Base-by-base conservation (phyloP, 2,797 vertebrate genomes). In the Buceros bicornis region DNA sequence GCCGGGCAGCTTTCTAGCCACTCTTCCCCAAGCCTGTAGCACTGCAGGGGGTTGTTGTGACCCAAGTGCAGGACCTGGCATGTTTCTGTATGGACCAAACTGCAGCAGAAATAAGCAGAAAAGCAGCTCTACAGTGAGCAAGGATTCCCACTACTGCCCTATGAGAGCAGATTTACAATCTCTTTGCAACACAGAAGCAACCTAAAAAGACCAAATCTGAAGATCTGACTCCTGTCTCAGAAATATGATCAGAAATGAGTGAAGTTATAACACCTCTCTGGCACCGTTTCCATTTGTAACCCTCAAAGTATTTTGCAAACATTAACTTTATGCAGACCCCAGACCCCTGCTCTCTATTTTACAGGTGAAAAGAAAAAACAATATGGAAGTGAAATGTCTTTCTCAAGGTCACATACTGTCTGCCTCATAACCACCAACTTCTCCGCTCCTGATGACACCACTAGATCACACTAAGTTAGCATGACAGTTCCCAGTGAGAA, bases 321-420 rank as follows among this genome's bases (percentile, higher is more conserved):
- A 31, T 37, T 51, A 60, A 73, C 51, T 71, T 80, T 42, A n/a
- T 65, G 47, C 67, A 89, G 45, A 54, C 17, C n/a, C 56, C 53
- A 57, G 60, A 35, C 17, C 8, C 8, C 42, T 53, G 16, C 28
- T 91, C 28, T 76, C 29, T 81, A 4, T 82, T 95, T 90, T 61
- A 71, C 25, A 91, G 56, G 21, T 86, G 31, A 12, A 94, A 89
- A 87, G 37, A 94, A 89, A 87, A 89, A 57, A 54, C 18, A 84
- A 70, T 16, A 4, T 16, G 72, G 51, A 85, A 45, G 29, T 82
- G 53, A 91, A 95, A 62, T 31, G n/a, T 57, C 47, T 80, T 93
- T 66, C n/a, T 70, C 89, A 88, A 51, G 77, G 82, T 80, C 67
- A 64, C 33, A 26, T 7, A 54, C 3, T 0, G 4, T 72, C 37